These are phyloP conservation scores for Peromyscus melanophrys DNA, from an alignment of 2,797 vertebrate species.

Conservation along the genomic window DNA sequence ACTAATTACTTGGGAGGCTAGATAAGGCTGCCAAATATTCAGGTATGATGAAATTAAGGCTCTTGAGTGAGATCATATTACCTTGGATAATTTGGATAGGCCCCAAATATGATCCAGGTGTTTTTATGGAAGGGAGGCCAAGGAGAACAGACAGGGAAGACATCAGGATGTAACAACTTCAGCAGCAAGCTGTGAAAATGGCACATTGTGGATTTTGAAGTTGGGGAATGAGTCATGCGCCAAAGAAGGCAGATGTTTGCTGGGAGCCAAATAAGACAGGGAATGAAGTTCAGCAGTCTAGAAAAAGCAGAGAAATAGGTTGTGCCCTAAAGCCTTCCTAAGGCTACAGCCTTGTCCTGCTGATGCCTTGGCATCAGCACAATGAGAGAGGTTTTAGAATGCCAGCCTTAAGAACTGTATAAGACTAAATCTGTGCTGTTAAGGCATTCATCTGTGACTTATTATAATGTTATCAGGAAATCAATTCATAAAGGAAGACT, in stretches of 20 bases:
- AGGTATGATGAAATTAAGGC: background rate
- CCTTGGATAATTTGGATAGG: background rate
- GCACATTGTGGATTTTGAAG: background rate
- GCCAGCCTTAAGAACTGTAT: background rate
- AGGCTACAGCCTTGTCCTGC: too few species aligned
- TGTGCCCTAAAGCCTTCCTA: background rate
- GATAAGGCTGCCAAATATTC: background rate
- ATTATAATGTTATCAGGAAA: background rate
- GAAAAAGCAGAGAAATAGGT: background rate
- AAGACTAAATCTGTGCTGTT: background rate
- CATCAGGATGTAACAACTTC: background rate
- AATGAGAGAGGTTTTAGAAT: background rate
- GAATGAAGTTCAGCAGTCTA: background rate
- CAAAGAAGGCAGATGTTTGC: background rate
- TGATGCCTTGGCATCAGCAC: background rate
- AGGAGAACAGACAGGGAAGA: background rate
- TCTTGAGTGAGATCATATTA: background rate
- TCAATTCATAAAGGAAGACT: background rate
- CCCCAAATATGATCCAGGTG: background rate
- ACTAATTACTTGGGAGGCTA: background rate
- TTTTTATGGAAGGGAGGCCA: background rate
- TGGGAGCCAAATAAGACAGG: background rate
- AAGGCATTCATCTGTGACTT: background rate
- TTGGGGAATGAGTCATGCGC: background rate
- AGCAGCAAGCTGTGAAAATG: background rate